Evolutionary conservation across 2,888 invertebrate genomes (phyloP), one percentile per base, ranked within the genome.

Genomic region (Leucoma salicis): DNA sequence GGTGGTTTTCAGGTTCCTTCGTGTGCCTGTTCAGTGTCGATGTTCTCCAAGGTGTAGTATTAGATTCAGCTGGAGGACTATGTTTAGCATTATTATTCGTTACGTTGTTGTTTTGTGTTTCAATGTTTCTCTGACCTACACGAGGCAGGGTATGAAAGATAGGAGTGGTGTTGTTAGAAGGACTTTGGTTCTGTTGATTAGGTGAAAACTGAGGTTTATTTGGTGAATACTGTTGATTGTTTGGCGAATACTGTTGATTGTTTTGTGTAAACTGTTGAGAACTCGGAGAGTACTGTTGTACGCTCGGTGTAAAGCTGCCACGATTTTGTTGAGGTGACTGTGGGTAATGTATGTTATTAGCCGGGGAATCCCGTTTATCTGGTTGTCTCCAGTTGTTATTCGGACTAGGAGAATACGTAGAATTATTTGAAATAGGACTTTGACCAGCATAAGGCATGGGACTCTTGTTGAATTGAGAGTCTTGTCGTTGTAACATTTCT

Each of bases 381-480:
- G 86, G 88, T 53, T 90, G 90, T 33, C 77, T 77, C 90, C 90
- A 90, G 45, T 87, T 85, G 39, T 81, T 89, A 44, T 85, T 88
- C 13, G 88, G 82, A 31, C 78, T 74, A 21, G 84, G 88, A 10
- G 90, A 88, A 53, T 77, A 85, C 1, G 83, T 74, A 3, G 79
- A 74, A 34, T 70, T 78, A 46, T 72, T 84, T 39, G 63, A 73
- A 18, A 76, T 34, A 16, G 88, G 81, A 7, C 82, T 76, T 50
- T 82, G 79, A 14, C 74, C 78, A 7, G 66, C 68, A 54, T 78
- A 90, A 4, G 90, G 90, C 41, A 87, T 87, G 31, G 90, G 90
- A 46, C 89, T 90, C 48, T 88, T 89, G 54, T 90, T 90, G 42
- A 90, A 90, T 59, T 88, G 90, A 21, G 90, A 90, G 48, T 90